These are phyloP conservation scores for Nomada lathburiana DNA, from an alignment of 2,888 invertebrate genomes.

Conservation along the genomic window DNA sequence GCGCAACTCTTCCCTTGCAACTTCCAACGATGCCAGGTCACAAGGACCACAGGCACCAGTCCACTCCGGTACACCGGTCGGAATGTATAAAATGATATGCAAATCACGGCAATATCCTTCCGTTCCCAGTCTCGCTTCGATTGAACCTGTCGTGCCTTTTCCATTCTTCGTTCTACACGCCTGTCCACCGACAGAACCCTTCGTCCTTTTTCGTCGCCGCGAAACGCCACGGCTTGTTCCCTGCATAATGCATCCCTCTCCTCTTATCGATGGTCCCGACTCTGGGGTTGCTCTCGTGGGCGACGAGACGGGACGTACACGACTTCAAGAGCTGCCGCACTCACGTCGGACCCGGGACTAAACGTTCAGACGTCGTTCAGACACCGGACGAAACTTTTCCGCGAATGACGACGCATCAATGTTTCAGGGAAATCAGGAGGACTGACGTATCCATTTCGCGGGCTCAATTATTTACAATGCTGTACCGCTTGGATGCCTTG, in stretches of 20 bases:
- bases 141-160: constrained; percentile 48
- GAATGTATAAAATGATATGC: constrained; percentile 79
- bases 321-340: constrained; percentile 35
- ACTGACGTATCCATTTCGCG: constrained; percentile 69
- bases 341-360: constrained; percentile 3
- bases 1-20: constrained; percentile 42
- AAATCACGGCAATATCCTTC: constrained; percentile 75
- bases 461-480: constrained; percentile 66
- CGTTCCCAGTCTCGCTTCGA: constrained; percentile 60
- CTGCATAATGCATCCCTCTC: constrained; percentile 69
- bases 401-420: constrained; percentile 61
- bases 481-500: constrained; percentile 17
- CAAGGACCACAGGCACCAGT: constrained; percentile 23
- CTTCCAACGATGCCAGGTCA: constrained; percentile 44
- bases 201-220: neutral
- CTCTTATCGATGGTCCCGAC: constrained; percentile 57
- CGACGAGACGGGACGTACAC: constrained; percentile 22
- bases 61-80: constrained; percentile 64
- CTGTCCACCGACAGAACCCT: neutral
- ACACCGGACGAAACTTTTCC: constrained; percentile 38
- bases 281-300: constrained; percentile 24
- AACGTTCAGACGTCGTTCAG: constrained; percentile 28
- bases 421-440: constrained; percentile 69
- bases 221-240: constrained; percentile 58
- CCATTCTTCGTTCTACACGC: constrained; percentile 13